Percentiles rank a stretch among this genome's conserved stretches.
Conservation (phyloP, 2,113 vertebrate genomes). For the Dasyprocta punctata region DNA sequence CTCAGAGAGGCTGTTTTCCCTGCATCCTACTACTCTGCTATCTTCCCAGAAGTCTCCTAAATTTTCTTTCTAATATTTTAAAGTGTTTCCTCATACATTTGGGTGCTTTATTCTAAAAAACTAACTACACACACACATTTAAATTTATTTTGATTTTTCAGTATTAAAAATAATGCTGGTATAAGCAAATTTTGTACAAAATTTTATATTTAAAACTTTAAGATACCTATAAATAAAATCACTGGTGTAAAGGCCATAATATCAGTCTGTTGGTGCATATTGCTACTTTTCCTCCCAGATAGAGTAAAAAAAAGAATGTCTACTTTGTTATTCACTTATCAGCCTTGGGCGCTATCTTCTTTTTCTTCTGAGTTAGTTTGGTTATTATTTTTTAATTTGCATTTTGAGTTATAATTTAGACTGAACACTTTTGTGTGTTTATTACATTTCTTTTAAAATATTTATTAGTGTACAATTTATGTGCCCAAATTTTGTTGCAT, state of each 20-base stretch:
- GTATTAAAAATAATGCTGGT: slow-evolving; percentile 6
- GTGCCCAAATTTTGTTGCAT: background rate
- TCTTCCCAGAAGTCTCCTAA: too few species aligned
- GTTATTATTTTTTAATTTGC: slow-evolving; percentile 45
- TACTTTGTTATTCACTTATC: background rate
- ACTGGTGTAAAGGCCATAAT: background rate
- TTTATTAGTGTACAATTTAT: background rate
- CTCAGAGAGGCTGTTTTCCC: too few species aligned
- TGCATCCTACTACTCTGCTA: too few species aligned
- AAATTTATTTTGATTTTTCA: slow-evolving; percentile 31
- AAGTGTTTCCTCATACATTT: background rate
- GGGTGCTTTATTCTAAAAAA: slow-evolving; percentile 14
- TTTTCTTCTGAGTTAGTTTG: slow-evolving; percentile 7
- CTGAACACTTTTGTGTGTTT: background rate
- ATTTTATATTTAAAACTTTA: slow-evolving; percentile 36
- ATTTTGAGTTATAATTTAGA: slow-evolving; percentile 15
- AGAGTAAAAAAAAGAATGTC: background rate
- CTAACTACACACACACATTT: background rate
- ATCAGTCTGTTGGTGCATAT: background rate
- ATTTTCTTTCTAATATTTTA: background rate
- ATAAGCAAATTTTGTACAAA: background rate
- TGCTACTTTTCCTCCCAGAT: background rate
- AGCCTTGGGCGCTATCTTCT: background rate
- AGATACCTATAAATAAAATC: slow-evolving; percentile 22
- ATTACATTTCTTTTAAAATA: background rate